Conservation (phyloP, 2,113 vertebrate species). For the Pseudorhombus dupliciocellatus region DNA sequence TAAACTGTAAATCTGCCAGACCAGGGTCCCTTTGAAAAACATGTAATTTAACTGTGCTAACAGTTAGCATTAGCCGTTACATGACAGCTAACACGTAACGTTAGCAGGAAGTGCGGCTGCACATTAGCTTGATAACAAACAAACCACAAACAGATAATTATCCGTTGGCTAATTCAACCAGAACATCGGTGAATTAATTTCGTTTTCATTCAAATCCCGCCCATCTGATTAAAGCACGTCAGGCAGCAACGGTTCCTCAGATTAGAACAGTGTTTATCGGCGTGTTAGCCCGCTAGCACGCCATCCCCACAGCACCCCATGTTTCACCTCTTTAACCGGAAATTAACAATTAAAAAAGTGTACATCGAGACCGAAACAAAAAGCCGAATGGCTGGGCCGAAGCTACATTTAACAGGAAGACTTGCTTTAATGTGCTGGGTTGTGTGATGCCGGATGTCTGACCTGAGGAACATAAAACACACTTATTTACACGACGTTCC, state of each 20-base stretch:
- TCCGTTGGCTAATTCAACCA: too few relatives aligned
- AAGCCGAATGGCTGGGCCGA: neutral
- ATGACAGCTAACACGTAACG: neutral
- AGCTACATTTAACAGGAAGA: neutral
- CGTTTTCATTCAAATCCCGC: neutral
- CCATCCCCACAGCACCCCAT: neutral
- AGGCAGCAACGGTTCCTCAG: neutral
- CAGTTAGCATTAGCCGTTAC: conserved; percentile 12
- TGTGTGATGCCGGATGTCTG: neutral
- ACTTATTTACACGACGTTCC: neutral
- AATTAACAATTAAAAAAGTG: neutral
- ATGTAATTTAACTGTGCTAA: conserved; percentile 1
- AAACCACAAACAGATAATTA: neutral
- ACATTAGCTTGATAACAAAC: neutral
- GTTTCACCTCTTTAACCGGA: neutral
- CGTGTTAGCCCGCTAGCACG: neutral
- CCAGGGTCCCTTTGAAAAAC: neutral
- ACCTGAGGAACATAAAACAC: neutral
- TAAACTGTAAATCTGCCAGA: too few relatives aligned
- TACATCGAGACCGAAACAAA: neutral
- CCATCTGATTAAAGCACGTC: neutral
- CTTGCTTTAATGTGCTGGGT: neutral
- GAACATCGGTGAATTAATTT: neutral
- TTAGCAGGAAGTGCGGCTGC: conserved; percentile 22
- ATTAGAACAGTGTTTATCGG: neutral